Evolutionary conservation across 1,140 invertebrate genomes (phyloP).

Genomic region (Drosophila subobscura): DNA sequence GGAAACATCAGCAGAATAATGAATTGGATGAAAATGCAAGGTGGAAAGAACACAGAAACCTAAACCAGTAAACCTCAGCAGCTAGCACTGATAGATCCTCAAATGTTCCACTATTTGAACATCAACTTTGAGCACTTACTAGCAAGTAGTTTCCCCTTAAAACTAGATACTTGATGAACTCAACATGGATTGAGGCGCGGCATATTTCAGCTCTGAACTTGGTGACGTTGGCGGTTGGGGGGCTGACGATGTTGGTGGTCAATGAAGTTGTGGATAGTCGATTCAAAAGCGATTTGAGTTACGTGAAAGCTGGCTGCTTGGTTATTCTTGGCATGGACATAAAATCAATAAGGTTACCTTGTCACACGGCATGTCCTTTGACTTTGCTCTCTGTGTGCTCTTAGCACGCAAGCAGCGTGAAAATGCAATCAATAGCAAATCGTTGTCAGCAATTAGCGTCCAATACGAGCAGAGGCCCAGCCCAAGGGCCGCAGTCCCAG

Average conservation of each 20-base stretch:
- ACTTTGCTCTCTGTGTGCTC: conserved; percentile 44
- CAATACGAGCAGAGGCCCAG: conserved; percentile 13
- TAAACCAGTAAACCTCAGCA: too few species aligned
- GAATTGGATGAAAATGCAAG: too few species aligned
- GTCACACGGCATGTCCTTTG: conserved; percentile 46
- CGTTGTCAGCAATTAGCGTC: conserved; percentile 71
- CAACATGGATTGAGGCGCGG: neutral
- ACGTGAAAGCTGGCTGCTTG: conserved; percentile 24
- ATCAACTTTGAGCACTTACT: too few species aligned
- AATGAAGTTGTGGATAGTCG: neutral
- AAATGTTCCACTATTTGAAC: too few species aligned
- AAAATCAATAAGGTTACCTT: conserved; percentile 66
- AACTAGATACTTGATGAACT: neutral
- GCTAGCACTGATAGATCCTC: too few species aligned
- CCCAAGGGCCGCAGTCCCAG: too few species aligned
- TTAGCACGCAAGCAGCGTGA: conserved; percentile 56
- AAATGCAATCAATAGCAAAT: conserved; percentile 77
- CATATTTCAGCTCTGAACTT: too few species aligned
- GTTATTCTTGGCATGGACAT: conserved; percentile 58
- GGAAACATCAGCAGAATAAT: too few species aligned
- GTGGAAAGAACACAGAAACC: too few species aligned
- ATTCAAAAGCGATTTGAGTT: conserved; percentile 16
- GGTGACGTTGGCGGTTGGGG: too few species aligned
- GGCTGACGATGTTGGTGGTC: neutral
- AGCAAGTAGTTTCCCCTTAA: too few species aligned